phyloP scores from a whole-genome alignment of 2,113 vertebrate genomes.

The Ginglymostoma cirratum region DNA sequence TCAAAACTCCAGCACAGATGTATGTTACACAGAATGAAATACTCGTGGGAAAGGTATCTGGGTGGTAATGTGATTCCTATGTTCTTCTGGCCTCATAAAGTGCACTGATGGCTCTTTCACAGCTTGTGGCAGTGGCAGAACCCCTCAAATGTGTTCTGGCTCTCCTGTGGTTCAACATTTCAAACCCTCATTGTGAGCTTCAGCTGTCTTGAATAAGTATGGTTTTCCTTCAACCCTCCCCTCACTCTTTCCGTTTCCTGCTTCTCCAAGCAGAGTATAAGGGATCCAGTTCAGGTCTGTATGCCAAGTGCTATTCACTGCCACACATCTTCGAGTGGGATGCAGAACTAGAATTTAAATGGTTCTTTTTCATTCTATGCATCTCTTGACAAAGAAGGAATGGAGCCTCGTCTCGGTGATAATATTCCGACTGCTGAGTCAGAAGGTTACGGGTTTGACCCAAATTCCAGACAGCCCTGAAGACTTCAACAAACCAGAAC shows the following conservation, averaged over 20 bases:
- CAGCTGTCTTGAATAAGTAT: background rate
- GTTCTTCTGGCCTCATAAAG: background rate
- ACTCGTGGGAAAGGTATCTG: background rate
- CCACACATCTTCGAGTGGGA: background rate
- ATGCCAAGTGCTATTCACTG: background rate
- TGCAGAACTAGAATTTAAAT: background rate
- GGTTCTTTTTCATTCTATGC: background rate
- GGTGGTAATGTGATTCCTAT: background rate
- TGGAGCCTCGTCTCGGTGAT: background rate
- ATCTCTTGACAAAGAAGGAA: background rate
- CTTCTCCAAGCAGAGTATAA: background rate
- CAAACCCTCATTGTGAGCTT: background rate
- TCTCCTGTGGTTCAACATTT: background rate
- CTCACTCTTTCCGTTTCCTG: background rate
- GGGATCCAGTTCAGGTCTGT: background rate
- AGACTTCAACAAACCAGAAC: background rate
- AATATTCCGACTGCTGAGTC: background rate
- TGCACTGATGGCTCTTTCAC: background rate
- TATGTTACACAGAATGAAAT: background rate
- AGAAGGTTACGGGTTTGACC: background rate
- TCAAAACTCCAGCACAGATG: background rate
- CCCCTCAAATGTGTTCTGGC: background rate
- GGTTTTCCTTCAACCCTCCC: background rate
- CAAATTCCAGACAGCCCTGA: background rate
- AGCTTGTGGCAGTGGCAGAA: background rate